Evolutionary conservation across 2,113 vertebrate genomes (phyloP).

Genomic region (Xenotilapia caudafasciata): DNA sequence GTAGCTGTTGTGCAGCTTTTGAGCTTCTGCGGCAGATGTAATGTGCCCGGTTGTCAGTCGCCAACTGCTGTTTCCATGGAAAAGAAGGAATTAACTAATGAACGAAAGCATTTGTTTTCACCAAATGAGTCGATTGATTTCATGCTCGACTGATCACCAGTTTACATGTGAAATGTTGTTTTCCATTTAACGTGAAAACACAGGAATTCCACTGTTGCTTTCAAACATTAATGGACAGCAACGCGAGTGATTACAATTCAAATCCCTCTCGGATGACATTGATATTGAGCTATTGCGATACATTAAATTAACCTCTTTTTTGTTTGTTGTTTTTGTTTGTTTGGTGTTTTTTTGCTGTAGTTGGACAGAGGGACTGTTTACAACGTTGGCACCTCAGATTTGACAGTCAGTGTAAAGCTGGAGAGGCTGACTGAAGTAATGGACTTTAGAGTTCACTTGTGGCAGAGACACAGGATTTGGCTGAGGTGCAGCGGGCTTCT

Average conservation of each 20-base stretch:
- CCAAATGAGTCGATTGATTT: neutral
- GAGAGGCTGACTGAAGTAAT: constrained; percentile 55
- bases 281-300: neutral
- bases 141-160: neutral
- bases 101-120: neutral
- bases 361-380: constrained; percentile 45
- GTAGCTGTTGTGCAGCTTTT: neutral
- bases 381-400: constrained; percentile 30
- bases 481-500: constrained; percentile 27
- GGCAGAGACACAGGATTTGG: constrained; percentile 48
- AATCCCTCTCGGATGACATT: neutral
- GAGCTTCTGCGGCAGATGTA: neutral
- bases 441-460: constrained; percentile 45
- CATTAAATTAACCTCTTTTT: constrained; percentile 12
- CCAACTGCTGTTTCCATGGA: neutral
- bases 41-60: neutral
- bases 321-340: neutral
- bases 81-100: neutral
- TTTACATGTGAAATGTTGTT: neutral
- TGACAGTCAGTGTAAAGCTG: constrained; percentile 39
- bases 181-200: neutral
- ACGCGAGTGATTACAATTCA: neutral
- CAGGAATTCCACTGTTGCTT: neutral
- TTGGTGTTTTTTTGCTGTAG: neutral
- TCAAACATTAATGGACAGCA: neutral